Percentiles rank a stretch among this genome's conserved stretches.
phyloP scores from a whole-genome alignment of 2,888 invertebrate species.

The Drosophila macrospina region DNA sequence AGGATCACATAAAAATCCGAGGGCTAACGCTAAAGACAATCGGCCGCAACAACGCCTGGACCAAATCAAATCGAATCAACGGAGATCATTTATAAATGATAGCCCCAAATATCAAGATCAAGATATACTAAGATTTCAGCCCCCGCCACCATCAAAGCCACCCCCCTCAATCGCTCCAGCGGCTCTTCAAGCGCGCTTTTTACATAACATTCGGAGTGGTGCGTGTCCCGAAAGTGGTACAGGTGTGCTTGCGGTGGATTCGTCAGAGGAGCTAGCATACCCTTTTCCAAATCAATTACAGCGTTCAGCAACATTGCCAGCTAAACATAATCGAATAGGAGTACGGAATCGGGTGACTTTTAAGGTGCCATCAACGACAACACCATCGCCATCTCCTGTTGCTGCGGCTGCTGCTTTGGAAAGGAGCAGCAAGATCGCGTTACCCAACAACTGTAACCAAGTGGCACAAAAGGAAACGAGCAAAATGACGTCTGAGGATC shows the following conservation, averaged over 20 bases:
- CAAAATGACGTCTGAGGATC: slow-evolving; percentile 95
- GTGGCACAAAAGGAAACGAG: slow-evolving; percentile 50
- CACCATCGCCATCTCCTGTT: slow-evolving; percentile 47
- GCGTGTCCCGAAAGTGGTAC: not conserved
- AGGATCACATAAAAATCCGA: slow-evolving; percentile 22
- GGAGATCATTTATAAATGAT: slow-evolving; percentile 32
- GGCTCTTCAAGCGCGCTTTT: slow-evolving; percentile 32
- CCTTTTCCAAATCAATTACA: slow-evolving; percentile 74
- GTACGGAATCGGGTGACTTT: slow-evolving; percentile 82
- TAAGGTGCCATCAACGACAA: slow-evolving; percentile 69
- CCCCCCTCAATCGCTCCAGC: slow-evolving; percentile 50
- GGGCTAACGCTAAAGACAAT: slow-evolving; percentile 22
- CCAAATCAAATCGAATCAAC: slow-evolving; percentile 30
- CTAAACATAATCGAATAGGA: slow-evolving; percentile 79
- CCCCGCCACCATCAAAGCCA: slow-evolving; percentile 64
- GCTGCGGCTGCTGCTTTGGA: slow-evolving; percentile 28
- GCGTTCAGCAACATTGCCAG: slow-evolving; percentile 84
- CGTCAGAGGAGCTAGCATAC: slow-evolving; percentile 33
- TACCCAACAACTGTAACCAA: slow-evolving; percentile 24
- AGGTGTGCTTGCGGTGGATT: not conserved
- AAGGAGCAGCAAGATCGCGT: slow-evolving; percentile 40
- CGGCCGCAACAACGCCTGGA: slow-evolving; percentile 18
- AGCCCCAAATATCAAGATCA: slow-evolving; percentile 28
- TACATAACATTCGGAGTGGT: slow-evolving; percentile 35
- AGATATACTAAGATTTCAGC: slow-evolving; percentile 37